Evolutionary conservation across 2,113 vertebrate species (phyloP), one percentile per base, ranked within the genome.

Genomic region (Sterna hirundo): DNA sequence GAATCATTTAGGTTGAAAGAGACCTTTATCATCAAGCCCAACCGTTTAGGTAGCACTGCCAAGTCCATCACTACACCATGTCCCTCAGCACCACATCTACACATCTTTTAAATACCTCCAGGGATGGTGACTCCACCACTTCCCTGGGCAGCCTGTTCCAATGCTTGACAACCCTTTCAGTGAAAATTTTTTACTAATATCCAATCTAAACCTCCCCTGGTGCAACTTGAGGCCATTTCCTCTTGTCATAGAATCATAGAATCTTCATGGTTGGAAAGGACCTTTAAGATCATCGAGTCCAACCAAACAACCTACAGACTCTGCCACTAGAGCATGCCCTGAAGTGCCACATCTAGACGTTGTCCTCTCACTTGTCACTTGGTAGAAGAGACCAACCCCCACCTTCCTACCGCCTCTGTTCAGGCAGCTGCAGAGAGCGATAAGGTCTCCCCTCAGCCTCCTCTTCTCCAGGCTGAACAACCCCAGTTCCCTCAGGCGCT

Each of bases 211-310:
- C 20, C 22, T 51, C 7, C 13, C 15, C 3, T 58, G 17, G 25
- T 1, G 2, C 12, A 85, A 58, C n/a, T 1, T 49, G 49, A 91
- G 13, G 34, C 12, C 0, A 2, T 60, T 76, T 55, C 25, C 27
- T 57, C 15, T 87, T 8, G 1, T 65, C 14, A 38, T 38, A 38
- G 38, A 38, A 38, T 38, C 38, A 38, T 38, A 38, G 38, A 38
- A 38, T 38, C 38, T 38, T 38, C 38, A 38, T 38, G 38, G 38
- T 38, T 38, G 38, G 38, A 38, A 38, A 38, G 38, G 38, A 38
- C 38, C 38, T 38, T 38, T 38, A 38, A 38, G 38, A 38, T 38
- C 38, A 38, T 38, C 38, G 38, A 38, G 38, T 38, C 38, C 38
- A 38, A 38, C 38, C 38, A 38, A 38, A 38, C 38, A 38, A 38